Base-by-base conservation (phyloP, 1,140 invertebrate genomes). In the Lepidurus couesii region DNA sequence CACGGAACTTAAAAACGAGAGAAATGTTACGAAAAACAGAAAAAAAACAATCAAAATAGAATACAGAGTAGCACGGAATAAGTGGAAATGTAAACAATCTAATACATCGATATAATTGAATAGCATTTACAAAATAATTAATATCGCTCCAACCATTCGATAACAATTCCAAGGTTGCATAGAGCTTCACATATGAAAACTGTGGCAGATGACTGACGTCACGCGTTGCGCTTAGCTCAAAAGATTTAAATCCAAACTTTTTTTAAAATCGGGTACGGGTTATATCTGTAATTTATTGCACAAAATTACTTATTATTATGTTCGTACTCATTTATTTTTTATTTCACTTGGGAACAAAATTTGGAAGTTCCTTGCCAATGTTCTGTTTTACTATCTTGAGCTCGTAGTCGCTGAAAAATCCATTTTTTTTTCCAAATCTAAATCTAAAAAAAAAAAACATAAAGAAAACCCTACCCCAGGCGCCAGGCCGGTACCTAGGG, bases 41-140 rank as follows among this genome's bases (percentile, higher is more conserved):
- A 26, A 13, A 13, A 73, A 73, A 11, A 73, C n/a, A 73, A 9
- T 24, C 21, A 73, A 73, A 73, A 73, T n/a, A 73, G 21, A 73
- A 3, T 24, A 24, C 34, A 8, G 10, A 11, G 34, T 10, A 73
- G 21, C 34, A 21, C 73, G 1, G 73, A 26, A 73, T 26, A 73
- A 16, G 73, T 73, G 34, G 21, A 73, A 73, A 73, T 24, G 21
- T 73, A 75, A 75, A 75, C 74, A 11, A 34, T 24, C 42, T 34
- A 75, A 75, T 16, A 5, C 74, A 75, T 75, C 42, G 24, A 13
- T 24, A 34, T 75, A 1, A 75, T 75, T 24, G 26, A 24, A 75
- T 1, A 75, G 74, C 74, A 75, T 75, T 16, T 13, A 24, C 13
- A 11, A 42, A 11, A 24, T 24, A 73, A n/a, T n/a, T n/a, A 0